A percentile compares a stretch with the other conserved stretches of the same genome.
Evolutionary conservation across 2,797 vertebrate genomes (phyloP).

Genomic region (Falco novaeseelandiae): DNA sequence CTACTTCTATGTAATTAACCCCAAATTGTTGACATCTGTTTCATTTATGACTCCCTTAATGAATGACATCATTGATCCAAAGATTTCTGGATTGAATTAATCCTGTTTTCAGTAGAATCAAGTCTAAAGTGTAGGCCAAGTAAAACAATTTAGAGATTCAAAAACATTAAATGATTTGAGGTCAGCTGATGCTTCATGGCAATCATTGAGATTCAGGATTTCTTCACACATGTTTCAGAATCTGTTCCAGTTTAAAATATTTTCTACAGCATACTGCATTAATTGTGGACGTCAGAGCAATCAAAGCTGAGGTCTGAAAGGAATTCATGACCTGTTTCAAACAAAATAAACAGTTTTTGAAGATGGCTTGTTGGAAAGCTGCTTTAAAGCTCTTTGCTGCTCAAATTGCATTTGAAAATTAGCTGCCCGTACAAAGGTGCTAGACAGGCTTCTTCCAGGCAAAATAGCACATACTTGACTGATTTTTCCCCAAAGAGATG

Average conservation of each 20-base stretch:
- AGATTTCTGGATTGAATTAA: background rate
- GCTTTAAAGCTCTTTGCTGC: background rate
- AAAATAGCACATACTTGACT: background rate
- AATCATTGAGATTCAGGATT: background rate
- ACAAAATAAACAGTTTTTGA: background rate
- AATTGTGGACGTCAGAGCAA: background rate
- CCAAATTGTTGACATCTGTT: background rate
- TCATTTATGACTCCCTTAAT: background rate
- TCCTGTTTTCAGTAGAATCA: background rate
- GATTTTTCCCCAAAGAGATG: background rate
- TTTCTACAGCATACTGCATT: background rate
- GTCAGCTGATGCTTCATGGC: background rate
- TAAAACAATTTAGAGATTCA: background rate
- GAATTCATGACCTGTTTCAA: background rate
- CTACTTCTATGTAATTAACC: background rate
- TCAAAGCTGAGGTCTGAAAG: background rate
- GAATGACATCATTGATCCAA: background rate
- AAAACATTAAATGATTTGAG: background rate
- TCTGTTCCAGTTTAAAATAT: background rate
- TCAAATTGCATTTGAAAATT: background rate
- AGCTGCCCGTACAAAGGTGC: background rate
- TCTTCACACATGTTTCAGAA: background rate
- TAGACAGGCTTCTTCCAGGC: background rate
- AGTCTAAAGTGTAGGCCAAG: background rate
- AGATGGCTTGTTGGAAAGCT: background rate